phyloP scores from a whole-genome alignment of 2,888 invertebrate genomes.

The Heliconius ethilla region DNA sequence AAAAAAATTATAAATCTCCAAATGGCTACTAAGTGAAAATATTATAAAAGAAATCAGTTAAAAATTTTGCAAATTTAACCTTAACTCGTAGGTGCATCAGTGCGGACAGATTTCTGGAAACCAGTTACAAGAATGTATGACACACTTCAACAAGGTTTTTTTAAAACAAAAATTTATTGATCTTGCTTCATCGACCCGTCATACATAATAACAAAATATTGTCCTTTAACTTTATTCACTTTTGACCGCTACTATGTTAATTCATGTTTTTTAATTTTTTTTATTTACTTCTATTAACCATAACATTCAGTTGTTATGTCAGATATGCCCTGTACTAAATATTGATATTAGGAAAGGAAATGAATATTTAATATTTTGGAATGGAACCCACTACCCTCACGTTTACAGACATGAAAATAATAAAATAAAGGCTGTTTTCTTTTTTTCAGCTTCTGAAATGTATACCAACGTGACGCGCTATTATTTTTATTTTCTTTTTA shows the following conservation, averaged over 20 bases:
- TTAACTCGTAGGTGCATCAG: conserved; percentile 56
- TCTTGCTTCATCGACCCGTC: conserved; percentile 56
- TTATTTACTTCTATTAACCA: not conserved
- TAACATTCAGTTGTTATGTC: not conserved
- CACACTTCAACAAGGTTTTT: conserved; percentile 66
- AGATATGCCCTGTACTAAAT: not conserved
- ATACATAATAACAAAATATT: conserved; percentile 49
- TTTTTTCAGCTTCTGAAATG: too few species aligned
- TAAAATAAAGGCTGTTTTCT: too few species aligned
- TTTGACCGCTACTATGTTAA: conserved; percentile 33
- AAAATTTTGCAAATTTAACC: conserved; percentile 51
- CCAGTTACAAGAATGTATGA: conserved; percentile 65
- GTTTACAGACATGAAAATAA: too few species aligned
- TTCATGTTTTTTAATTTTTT: not conserved
- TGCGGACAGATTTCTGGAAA: conserved; percentile 57
- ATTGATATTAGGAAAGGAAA: too few species aligned
- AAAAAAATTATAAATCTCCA: not conserved
- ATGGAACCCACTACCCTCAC: too few species aligned
- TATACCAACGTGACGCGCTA: too few species aligned
- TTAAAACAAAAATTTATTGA: conserved; percentile 58
- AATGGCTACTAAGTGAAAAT: conserved; percentile 45
- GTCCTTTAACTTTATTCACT: conserved; percentile 45
- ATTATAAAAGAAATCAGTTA: conserved; percentile 32
- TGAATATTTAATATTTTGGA: too few species aligned
- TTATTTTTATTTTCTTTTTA: too few species aligned